Conservation (phyloP, 2,888 invertebrate species). For the Drosophila siamana region DNA sequence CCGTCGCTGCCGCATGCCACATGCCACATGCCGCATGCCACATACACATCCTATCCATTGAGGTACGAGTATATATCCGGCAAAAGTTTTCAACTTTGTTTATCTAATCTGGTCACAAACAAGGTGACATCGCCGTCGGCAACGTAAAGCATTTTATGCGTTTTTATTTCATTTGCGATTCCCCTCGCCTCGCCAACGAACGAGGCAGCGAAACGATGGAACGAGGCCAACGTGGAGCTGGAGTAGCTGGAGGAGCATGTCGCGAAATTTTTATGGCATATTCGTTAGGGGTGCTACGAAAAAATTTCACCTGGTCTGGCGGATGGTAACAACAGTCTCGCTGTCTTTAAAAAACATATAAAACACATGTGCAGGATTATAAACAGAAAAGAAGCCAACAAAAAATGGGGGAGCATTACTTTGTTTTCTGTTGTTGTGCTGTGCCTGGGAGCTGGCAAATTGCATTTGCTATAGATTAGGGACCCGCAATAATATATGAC, state of each 20-base stretch:
- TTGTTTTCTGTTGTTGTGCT: constrained; percentile 34
- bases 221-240: neutral
- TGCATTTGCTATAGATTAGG: constrained; percentile 74
- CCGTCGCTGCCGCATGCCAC: constrained; percentile 17
- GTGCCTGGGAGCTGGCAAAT: constrained; percentile 59
- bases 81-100: constrained; percentile 56
- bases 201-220: too few relatives aligned
- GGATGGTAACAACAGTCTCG: neutral
- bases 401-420: constrained; percentile 49
- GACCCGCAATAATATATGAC: constrained; percentile 65
- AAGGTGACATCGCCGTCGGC: constrained; percentile 41
- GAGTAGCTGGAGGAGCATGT: constrained; percentile 39
- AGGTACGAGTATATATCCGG: constrained; percentile 11
- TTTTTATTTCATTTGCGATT: constrained; percentile 66
- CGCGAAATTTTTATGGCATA: constrained; percentile 59
- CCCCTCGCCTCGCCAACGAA: neutral
- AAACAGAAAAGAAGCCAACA: constrained; percentile 25
- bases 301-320: constrained; percentile 7
- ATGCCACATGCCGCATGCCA: constrained; percentile 16
- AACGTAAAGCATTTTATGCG: constrained; percentile 66
- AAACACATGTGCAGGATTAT: constrained; percentile 73
- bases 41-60: neutral
- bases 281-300: constrained; percentile 6
- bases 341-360: constrained; percentile 45
- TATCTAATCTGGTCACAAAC: constrained; percentile 68